These are phyloP conservation scores for Rhorus exstirpatorius DNA, from an alignment of 2,888 invertebrate species.

Conservation along the genomic window DNA sequence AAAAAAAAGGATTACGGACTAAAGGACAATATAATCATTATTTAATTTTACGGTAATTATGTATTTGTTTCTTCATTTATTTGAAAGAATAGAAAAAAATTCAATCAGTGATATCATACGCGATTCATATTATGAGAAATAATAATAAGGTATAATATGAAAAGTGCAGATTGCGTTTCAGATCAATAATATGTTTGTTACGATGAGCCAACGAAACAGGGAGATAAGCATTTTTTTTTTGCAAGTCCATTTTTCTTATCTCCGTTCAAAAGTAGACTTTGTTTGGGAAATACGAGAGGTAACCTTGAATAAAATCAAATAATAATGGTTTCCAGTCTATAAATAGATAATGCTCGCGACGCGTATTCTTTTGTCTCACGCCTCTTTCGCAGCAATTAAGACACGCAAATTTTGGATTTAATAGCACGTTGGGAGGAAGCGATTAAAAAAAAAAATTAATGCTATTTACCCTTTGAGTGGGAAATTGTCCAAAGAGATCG, in stretches of 20 bases:
- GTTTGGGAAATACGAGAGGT: constrained; percentile 8
- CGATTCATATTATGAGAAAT: too few species aligned
- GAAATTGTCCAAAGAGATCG: constrained; percentile 97
- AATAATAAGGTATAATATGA: neutral
- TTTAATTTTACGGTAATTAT: too few species aligned
- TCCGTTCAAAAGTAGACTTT: neutral
- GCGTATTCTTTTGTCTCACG: neutral
- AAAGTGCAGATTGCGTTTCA: too few species aligned
- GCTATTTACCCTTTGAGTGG: constrained; percentile 92
- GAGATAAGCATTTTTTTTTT: constrained; percentile 3
- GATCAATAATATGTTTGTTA: neutral
- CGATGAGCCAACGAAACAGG: neutral
- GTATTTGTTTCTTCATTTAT: too few species aligned
- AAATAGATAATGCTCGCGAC: constrained; percentile 66
- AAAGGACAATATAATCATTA: too few species aligned
- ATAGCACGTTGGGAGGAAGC: neutral
- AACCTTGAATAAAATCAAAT: constrained; percentile 52
- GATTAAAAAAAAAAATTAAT: constrained; percentile 2
- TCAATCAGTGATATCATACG: too few species aligned
- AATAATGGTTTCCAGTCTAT: constrained; percentile 63
- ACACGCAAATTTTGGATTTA: neutral
- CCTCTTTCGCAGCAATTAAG: neutral
- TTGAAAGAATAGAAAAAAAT: too few species aligned
- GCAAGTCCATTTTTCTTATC: constrained; percentile 8
- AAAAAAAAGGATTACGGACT: too few species aligned